A percentile compares a stretch with the other conserved stretches of the same genome.
Evolutionary conservation across 2,113 vertebrate genomes (phyloP).

Genomic region (Barbus barbus): DNA sequence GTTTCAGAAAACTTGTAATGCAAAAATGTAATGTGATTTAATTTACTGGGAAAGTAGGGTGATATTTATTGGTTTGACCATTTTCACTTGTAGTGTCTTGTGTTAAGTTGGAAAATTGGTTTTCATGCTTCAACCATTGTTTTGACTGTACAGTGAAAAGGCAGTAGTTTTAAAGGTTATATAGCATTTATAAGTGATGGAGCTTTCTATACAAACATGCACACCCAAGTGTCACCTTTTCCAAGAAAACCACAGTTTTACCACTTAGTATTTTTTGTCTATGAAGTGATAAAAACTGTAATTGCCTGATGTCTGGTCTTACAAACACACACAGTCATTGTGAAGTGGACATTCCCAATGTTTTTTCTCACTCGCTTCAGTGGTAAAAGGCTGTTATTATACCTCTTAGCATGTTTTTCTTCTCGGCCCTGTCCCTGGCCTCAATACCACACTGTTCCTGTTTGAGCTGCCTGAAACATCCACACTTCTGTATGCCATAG

Average conservation of each 20-base stretch:
- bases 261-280: not conserved
- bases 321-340: constrained; percentile 2
- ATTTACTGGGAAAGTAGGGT: not conserved
- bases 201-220: too few species aligned
- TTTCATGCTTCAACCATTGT: constrained; percentile 13
- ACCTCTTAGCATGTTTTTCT: constrained; percentile 16
- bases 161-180: not conserved
- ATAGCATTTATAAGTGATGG: too few species aligned
- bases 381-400: constrained; percentile 32
- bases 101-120: not conserved
- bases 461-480: not conserved
- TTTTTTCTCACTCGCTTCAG: constrained; percentile 23
- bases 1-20: not conserved
- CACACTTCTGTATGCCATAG: constrained; percentile 22
- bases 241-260: not conserved
- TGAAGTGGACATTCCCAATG: constrained; percentile 29
- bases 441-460: constrained; percentile 34
- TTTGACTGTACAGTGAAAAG: constrained; percentile 17
- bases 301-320: not conserved
- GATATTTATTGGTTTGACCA: not conserved
- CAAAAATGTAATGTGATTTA: not conserved
- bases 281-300: not conserved
- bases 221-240: not conserved
- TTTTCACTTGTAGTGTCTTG: not conserved
- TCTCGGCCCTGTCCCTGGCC: not conserved